Evolutionary conservation across 2,113 vertebrate genomes (phyloP).

Genomic region (Varanus komodoensis): DNA sequence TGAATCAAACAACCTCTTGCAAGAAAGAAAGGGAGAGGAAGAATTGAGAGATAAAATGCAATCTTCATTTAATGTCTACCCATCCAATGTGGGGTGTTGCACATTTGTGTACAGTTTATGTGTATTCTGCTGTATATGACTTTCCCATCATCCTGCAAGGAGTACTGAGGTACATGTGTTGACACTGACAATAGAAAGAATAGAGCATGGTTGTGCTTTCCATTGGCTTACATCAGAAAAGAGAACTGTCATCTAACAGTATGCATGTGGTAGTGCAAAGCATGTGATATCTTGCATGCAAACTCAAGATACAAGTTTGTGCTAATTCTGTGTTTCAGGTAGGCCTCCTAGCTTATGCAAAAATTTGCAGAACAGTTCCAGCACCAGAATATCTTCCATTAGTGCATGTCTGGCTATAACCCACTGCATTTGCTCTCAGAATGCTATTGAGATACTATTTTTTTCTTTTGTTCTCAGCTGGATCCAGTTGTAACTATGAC

Average conservation of each 20-base stretch:
- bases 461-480: constrained; percentile 12
- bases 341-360: neutral
- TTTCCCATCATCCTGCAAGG: no score
- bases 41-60: neutral
- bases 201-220: no score
- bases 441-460: constrained; percentile 21
- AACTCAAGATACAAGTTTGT: neutral
- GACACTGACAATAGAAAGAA: no score
- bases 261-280: neutral
- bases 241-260: neutral
- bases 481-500: constrained; percentile 52
- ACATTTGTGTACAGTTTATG: no score
- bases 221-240: neutral
- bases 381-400: neutral
- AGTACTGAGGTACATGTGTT: no score
- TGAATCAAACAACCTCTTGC: neutral
- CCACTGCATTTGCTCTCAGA: constrained; percentile 17
- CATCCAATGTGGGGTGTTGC: neutral
- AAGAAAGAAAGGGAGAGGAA: neutral
- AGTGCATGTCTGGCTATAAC: neutral
- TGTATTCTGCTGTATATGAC: no score
- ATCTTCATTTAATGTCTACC: neutral
- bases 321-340: neutral
- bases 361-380: neutral
- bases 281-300: neutral